A percentile compares a stretch with the other conserved stretches of the same genome.
Evolutionary conservation across 2,113 vertebrate genomes (phyloP).

Genomic region (Callospermophilus lateralis): DNA sequence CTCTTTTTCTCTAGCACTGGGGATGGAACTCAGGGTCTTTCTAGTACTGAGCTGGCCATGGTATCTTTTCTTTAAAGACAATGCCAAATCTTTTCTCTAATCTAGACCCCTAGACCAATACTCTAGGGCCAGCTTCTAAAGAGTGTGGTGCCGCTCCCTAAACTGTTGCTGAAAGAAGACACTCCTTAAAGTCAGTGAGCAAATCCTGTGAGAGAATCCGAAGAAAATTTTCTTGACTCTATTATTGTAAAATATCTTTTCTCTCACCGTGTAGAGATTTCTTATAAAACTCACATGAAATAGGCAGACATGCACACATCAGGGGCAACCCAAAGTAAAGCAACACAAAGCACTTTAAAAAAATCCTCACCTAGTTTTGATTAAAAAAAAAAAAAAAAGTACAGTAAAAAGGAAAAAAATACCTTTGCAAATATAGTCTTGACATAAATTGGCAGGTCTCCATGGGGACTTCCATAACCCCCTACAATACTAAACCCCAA

Average conservation of each 20-base stretch:
- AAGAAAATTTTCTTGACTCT: slow-evolving; percentile 7
- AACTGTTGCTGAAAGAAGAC: background rate
- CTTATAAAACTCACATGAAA: slow-evolving; percentile 45
- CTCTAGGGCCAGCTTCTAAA: background rate
- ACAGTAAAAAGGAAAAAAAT: slow-evolving; percentile 78
- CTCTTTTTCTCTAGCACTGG: too few relatives aligned
- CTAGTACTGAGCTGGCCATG: background rate
- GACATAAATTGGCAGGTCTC: slow-evolving; percentile 98
- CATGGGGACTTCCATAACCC: slow-evolving; percentile 96
- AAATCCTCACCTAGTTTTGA: slow-evolving; percentile 74
- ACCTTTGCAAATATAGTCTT: slow-evolving; percentile 99
- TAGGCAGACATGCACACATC: slow-evolving; percentile 21
- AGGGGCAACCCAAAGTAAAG: slow-evolving; percentile 19
- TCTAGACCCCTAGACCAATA: background rate
- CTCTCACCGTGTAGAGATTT: background rate
- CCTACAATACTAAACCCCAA: slow-evolving; percentile 99
- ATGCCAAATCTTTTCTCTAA: background rate
- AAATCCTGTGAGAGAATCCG: background rate
- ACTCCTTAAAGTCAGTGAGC: background rate
- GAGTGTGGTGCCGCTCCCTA: background rate
- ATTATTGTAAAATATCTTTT: background rate
- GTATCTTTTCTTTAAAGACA: background rate
- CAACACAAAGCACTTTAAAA: slow-evolving; percentile 56
- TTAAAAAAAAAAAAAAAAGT: slow-evolving; percentile 64
- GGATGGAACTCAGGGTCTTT: too few relatives aligned